These are phyloP conservation scores for Oppia nitens DNA, from an alignment of 1,140 invertebrate genomes.

Conservation along the genomic window DNA sequence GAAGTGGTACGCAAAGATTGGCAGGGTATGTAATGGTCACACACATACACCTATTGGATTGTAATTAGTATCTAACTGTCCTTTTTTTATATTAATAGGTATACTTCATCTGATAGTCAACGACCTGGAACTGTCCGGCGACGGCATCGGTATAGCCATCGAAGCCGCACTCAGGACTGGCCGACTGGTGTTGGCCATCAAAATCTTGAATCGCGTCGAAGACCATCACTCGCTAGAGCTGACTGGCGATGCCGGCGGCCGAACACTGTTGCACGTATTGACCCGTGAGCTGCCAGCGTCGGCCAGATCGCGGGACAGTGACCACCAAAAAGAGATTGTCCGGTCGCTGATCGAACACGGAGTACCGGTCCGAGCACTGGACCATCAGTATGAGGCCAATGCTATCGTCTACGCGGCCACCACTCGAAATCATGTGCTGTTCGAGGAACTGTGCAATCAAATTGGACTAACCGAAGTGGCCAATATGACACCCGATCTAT, in stretches of 20 bases:
- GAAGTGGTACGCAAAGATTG: slow-evolving; percentile 26
- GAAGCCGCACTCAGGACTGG: slow-evolving; percentile 29
- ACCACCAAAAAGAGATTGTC: slow-evolving; percentile 24
- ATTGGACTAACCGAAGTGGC: slow-evolving; percentile 14
- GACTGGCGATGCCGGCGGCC: slow-evolving; percentile 20
- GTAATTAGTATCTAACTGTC: neutral
- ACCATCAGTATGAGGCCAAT: slow-evolving; percentile 29
- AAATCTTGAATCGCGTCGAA: slow-evolving; percentile 27
- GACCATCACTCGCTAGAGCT: slow-evolving; percentile 17
- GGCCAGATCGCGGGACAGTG: slow-evolving; percentile 3
- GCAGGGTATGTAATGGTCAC: slow-evolving; percentile 20
- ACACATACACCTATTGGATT: neutral
- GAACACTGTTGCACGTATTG: slow-evolving; percentile 30
- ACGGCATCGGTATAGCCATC: slow-evolving; percentile 21
- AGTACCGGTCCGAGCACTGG: slow-evolving; percentile 23
- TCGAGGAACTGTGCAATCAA: slow-evolving; percentile 24
- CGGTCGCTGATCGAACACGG: slow-evolving; percentile 25
- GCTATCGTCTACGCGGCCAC: slow-evolving; percentile 32
- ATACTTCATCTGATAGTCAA: slow-evolving; percentile 26
- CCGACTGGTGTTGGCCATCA: slow-evolving; percentile 30
- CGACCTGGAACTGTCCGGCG: slow-evolving; percentile 20
- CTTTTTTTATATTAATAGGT: no score
- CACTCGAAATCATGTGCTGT: slow-evolving; percentile 26
- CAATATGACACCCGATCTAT: slow-evolving; percentile 23
- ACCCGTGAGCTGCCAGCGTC: slow-evolving; percentile 22